Evolutionary conservation across 2,113 vertebrate species (phyloP).

Genomic region (Chrysochloris asiatica): DNA sequence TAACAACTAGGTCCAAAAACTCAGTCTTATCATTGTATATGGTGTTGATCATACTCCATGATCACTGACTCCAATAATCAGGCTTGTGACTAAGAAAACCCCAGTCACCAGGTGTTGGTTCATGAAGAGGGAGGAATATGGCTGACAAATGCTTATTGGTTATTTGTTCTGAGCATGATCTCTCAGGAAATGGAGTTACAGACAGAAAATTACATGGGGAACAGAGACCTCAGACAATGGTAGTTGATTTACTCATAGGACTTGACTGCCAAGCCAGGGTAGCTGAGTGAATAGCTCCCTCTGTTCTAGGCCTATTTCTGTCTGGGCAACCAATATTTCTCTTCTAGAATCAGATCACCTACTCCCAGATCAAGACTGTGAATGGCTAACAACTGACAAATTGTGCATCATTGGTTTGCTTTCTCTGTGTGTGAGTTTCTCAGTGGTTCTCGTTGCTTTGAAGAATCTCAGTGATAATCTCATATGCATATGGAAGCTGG

Average conservation of each 20-base stretch:
- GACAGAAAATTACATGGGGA: no score
- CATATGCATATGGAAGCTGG: no score
- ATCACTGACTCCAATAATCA: background rate
- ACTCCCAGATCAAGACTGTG: background rate
- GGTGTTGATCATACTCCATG: background rate
- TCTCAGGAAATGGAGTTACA: slow-evolving; percentile 13
- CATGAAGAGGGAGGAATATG: background rate
- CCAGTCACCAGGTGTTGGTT: background rate
- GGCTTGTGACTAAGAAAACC: background rate
- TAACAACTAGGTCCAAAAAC: slow-evolving; percentile 1
- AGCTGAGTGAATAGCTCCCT: background rate
- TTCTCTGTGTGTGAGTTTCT: background rate
- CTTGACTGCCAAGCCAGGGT: background rate
- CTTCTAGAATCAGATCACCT: slow-evolving; percentile 1
- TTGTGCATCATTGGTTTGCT: background rate
- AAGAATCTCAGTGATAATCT: background rate
- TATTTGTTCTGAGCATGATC: background rate
- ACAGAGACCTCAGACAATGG: background rate
- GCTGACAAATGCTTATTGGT: background rate
- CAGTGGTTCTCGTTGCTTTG: background rate
- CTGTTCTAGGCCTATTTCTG: background rate
- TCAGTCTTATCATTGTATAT: background rate
- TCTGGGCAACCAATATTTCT: background rate
- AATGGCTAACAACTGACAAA: background rate
- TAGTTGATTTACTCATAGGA: background rate